Percentiles rank a stretch among this genome's conserved stretches.
Conservation (phyloP, 2,888 invertebrate genomes). For the Tineola bisselliella region DNA sequence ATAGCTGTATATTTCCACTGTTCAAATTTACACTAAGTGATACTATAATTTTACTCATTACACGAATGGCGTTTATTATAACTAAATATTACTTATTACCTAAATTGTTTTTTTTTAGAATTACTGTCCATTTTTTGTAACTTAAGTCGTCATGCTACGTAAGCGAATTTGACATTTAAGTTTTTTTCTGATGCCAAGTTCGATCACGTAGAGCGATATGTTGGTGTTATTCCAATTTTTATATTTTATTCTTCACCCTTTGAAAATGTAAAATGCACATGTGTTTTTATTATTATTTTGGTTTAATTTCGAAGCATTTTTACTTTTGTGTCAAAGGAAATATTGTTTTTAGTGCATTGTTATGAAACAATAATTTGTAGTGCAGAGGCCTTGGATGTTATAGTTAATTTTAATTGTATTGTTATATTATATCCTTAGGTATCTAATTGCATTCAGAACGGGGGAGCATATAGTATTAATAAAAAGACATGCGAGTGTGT, state of each 20-base stretch:
- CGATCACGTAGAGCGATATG: too few species aligned
- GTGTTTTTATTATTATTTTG: not conserved
- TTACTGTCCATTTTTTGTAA: not conserved
- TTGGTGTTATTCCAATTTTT: not conserved
- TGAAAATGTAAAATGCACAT: not conserved
- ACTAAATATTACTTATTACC: not conserved
- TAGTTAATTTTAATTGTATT: constrained; percentile 46
- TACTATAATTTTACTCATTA: not conserved
- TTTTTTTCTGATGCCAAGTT: too few species aligned
- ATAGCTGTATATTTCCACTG: too few species aligned
- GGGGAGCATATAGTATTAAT: constrained; percentile 26
- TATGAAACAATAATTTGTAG: not conserved
- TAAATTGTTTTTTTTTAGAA: not conserved
- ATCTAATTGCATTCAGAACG: constrained; percentile 39
- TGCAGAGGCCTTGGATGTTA: constrained; percentile 47
- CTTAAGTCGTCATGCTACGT: not conserved
- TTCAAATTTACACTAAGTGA: too few species aligned
- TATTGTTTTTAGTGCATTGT: not conserved
- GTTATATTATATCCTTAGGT: too few species aligned
- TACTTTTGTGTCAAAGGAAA: not conserved
- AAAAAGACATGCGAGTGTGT: not conserved
- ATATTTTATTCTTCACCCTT: not conserved
- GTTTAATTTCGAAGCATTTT: not conserved
- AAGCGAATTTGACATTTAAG: too few species aligned
- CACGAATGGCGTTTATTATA: not conserved